These are phyloP conservation scores for Sapajus apella DNA, from an alignment of 2,113 vertebrate genomes.

Conservation along the genomic window DNA sequence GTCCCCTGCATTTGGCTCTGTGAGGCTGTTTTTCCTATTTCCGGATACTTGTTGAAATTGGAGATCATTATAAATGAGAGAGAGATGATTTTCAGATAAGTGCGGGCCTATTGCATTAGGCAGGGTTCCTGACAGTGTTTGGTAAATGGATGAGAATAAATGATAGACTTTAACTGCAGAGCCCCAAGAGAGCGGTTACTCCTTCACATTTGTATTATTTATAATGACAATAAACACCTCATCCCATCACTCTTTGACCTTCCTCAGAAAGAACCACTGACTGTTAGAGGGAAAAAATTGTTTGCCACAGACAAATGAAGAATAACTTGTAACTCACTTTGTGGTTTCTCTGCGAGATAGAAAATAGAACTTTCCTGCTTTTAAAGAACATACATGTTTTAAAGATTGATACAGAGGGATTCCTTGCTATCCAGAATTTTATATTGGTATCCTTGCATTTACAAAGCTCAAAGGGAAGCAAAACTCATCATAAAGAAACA, in stretches of 20 bases:
- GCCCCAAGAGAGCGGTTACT: not conserved
- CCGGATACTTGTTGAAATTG: constrained; percentile 34
- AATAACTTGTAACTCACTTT: not conserved
- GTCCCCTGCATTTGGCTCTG: not conserved
- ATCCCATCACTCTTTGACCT: constrained; percentile 10
- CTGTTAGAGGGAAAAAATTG: not conserved
- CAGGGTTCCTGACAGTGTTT: constrained; percentile 56
- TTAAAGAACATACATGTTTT: not conserved
- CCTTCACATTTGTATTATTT: constrained; percentile 39
- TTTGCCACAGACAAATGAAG: constrained; percentile 38
- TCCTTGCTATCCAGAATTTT: not conserved
- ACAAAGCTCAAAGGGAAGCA: not conserved
- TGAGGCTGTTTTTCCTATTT: constrained; percentile 36
- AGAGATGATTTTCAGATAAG: constrained; percentile 42
- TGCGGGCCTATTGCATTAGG: not conserved
- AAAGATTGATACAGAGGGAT: not conserved
- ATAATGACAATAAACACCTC: constrained; percentile 27
- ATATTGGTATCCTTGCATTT: not conserved
- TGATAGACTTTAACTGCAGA: constrained; percentile 4
- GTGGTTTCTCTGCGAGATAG: not conserved
- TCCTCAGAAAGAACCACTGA: constrained; percentile 44
- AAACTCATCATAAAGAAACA: constrained; percentile 23
- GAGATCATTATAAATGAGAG: constrained; percentile 46
- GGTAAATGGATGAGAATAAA: constrained; percentile 62
- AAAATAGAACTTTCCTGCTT: constrained; percentile 41